Base-by-base conservation (phyloP, 2,113 vertebrate genomes). In the Syngnathoides biaculeatus region DNA sequence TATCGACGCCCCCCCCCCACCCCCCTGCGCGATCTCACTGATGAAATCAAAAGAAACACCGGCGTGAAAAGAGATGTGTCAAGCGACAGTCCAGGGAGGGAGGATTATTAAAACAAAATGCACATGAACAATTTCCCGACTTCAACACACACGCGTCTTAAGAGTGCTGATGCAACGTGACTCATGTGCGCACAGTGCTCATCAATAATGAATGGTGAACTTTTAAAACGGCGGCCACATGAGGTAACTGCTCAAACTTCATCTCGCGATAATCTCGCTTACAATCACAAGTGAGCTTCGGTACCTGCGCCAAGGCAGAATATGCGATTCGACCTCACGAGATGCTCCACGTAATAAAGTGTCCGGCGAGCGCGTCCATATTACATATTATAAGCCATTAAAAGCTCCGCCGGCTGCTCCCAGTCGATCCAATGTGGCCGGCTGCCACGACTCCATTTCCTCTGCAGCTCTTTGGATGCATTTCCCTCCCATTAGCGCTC, bases 371-470 rank as follows among this genome's bases (percentile, higher is more conserved):
- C 10, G 50, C 20, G 22, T 19, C 20, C 50, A 52, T 3, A 35
- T 35, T n/a, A n/a, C n/a, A 35, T 35, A 35, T 35, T 35, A 35
- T 35, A 35, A 48, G 26, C 22, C 67, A 30, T 47, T 6, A 55
- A 22, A 45, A 64, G 22, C 15, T 75, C 59, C 55, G 20, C 65
- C 74, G 72, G 79, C 63, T 60, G 76, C 84, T 84, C 75, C 75
- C 74, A 86, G 64, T 75, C 79, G 79, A 79, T 72, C 62, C 67
- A 68, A 85, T 60, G 83, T 83, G 73, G 72, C 73, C 4, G 15
- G 24, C 52, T 82, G 71, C 74, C 79, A 79, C 80, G 72, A 39
- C 64, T 63, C 64, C 57, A 69, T 68, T 55, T 65, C 42, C 48
- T 57, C 50, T n/a, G 58, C 11, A 1, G 62, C 45, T 61, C 65